These are phyloP conservation scores for Camponotus floridanus DNA, from an alignment of 1,140 invertebrate genomes.

Conservation along the genomic window DNA sequence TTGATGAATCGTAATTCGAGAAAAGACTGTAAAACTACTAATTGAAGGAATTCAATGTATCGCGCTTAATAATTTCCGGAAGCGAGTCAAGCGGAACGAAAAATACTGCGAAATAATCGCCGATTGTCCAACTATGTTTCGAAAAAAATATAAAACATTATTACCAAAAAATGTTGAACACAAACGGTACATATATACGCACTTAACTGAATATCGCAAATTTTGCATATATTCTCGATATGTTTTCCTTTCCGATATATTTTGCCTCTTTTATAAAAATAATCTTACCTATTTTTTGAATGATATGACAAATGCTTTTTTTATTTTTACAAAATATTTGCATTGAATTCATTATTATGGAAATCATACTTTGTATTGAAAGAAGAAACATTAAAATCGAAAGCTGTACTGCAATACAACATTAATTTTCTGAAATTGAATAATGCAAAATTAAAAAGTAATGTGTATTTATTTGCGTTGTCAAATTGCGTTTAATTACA, in stretches of 20 bases:
- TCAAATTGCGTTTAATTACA: not conserved
- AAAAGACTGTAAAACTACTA: not conserved
- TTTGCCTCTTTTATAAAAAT: constrained; percentile 1
- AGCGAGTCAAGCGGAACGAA: not conserved
- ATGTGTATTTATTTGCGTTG: not conserved
- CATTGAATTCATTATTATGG: not conserved
- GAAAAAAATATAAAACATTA: not conserved
- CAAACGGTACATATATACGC: not conserved
- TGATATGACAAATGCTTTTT: constrained; percentile 12
- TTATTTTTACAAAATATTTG: not conserved
- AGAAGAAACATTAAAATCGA: not conserved
- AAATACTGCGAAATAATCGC: not conserved
- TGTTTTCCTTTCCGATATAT: not conserved
- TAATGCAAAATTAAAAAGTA: not conserved
- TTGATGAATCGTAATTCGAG: not conserved
- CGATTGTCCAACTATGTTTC: not conserved
- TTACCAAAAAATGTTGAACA: not conserved
- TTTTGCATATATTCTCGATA: not conserved
- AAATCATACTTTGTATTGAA: not conserved
- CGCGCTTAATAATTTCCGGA: constrained; percentile 18
- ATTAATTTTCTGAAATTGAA: constrained; percentile 27
- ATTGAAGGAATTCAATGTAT: not conserved
- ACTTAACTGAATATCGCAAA: not conserved
- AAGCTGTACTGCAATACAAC: not conserved
- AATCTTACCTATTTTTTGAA: not conserved